Evolutionary conservation across 2,113 vertebrate genomes (phyloP), one percentile per base, ranked within the genome.

Genomic region (Albula goreensis): DNA sequence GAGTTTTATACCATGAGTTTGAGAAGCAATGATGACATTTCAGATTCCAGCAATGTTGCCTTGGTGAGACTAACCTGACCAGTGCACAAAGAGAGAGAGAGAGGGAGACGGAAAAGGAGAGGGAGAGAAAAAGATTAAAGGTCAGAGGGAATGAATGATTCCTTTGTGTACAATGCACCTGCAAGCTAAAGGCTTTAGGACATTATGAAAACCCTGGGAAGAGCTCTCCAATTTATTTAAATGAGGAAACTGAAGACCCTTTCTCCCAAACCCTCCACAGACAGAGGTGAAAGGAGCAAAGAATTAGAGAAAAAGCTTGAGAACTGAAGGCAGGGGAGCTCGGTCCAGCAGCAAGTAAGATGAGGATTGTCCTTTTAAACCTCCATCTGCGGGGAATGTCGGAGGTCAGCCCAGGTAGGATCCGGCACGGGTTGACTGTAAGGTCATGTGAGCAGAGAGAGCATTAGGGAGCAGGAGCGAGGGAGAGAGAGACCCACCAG

Each of bases 311-410:
- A 41, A 41, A 41, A 41, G 50, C 60, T 53, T 81, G 10, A 86
- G 31, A 57, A 57, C 2, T 31, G 49, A 74, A 52, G 60, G 15
- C 13, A 53, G 9, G 52, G 80, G 50, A 17, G 9, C 22, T 52
- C 50, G 74, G 4, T n/a, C 50, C 51, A 57, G 56, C 52, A n/a
- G 79, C 12, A 49, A 3, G 31, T 3, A 8, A 12, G 22, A 56
- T 78, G 56, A 31, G 77, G 82, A 57, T 49, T 3, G 50, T 60
- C 31, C 81, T 86, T 86, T 83, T 9, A 83, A 41, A 63, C 41
- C 50, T 25, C 51, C 50, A 19, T 50, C 81, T 25, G 12, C 11
- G 31, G 86, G 86, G 81, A 51, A 70, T 53, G 9, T 57, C 25
- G 52, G 31, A 83, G 56, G 8, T 49, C 12, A 56, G 15, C 22